Percentiles rank a stretch among this genome's conserved stretches.
Conservation (phyloP, 2,888 invertebrate species). For the Caprella mutica region DNA sequence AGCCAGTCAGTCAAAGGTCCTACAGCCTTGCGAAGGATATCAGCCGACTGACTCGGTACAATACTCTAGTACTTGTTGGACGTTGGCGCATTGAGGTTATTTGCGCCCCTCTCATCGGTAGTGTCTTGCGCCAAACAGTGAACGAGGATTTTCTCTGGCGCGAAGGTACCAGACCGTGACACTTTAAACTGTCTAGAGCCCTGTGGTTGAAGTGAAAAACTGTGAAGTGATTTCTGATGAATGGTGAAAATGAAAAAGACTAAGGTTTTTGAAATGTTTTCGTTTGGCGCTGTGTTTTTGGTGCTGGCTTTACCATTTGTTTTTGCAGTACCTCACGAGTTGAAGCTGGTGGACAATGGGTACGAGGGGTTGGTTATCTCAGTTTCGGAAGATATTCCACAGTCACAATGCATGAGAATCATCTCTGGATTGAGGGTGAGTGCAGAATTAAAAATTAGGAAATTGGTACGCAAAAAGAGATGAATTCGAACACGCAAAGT, state of each 20-base stretch:
- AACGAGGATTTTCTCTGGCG: too few relatives aligned
- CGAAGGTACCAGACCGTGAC: too few relatives aligned
- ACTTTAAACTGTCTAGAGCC: neutral
- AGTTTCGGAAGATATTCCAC: slow-evolving; percentile 23
- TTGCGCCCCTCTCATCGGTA: neutral
- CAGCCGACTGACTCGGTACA: too few relatives aligned
- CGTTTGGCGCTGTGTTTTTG: neutral
- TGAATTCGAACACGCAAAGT: too few relatives aligned
- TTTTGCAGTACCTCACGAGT: neutral
- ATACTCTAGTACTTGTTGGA: slow-evolving; percentile 24
- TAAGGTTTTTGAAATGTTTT: neutral
- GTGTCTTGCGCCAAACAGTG: too few relatives aligned
- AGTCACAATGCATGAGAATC: slow-evolving; percentile 28
- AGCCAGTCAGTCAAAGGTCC: too few relatives aligned
- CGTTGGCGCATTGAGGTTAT: slow-evolving; percentile 1
- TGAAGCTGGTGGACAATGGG: slow-evolving; percentile 25
- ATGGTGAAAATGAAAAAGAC: neutral
- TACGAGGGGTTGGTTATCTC: slow-evolving; percentile 27
- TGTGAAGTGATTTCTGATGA: neutral
- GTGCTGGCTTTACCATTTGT: neutral
- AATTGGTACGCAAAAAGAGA: neutral
- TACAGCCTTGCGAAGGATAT: too few relatives aligned
- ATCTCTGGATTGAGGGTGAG: slow-evolving; percentile 28
- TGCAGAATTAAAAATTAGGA: neutral
- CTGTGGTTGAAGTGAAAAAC: neutral